Evolutionary conservation across 64 coral and sea anemone species (phyloP).

Genomic region (Orbicella faveolata): DNA sequence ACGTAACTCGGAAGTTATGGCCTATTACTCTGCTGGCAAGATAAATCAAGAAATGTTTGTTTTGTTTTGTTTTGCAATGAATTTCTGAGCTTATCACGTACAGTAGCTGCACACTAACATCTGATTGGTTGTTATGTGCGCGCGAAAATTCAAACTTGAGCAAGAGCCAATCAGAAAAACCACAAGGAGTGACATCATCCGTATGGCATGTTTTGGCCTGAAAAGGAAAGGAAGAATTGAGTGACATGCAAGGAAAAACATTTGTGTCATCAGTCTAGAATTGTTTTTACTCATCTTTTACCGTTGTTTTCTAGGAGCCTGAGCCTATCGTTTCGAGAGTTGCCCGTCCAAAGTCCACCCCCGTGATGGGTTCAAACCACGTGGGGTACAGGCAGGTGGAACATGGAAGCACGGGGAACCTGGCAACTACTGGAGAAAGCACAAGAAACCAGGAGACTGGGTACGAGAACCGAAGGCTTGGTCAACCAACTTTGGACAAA

Average conservation of each 20-base stretch:
- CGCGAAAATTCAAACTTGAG: too few species aligned
- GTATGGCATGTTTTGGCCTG: too few species aligned
- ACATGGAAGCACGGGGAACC: constrained; percentile 73
- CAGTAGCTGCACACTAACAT: too few species aligned
- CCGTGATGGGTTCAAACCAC: constrained; percentile 48
- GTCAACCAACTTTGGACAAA: constrained; percentile 62
- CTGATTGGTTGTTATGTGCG: too few species aligned
- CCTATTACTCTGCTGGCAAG: too few species aligned
- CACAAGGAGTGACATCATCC: too few species aligned
- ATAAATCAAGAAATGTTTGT: too few species aligned
- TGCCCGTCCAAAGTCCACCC: constrained; percentile 82
- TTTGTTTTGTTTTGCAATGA: too few species aligned
- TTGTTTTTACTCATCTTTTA: background rate
- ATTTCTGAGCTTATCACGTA: too few species aligned
- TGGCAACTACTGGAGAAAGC: constrained; percentile 79
- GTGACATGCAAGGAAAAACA: background rate
- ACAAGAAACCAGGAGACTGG: constrained; percentile 88
- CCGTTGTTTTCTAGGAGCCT: constrained; percentile 5
- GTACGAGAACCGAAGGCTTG: constrained; percentile 53
- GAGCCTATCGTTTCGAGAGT: constrained; percentile 12
- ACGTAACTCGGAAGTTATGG: too few species aligned
- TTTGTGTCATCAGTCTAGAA: too few species aligned
- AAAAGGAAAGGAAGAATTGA: background rate
- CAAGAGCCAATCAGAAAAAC: too few species aligned
- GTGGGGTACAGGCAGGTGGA: constrained; percentile 32